phyloP scores from a whole-genome alignment of 37 sponge, comb jelly and placozoan species.

The Halisarca cf. caerulea region DNA sequence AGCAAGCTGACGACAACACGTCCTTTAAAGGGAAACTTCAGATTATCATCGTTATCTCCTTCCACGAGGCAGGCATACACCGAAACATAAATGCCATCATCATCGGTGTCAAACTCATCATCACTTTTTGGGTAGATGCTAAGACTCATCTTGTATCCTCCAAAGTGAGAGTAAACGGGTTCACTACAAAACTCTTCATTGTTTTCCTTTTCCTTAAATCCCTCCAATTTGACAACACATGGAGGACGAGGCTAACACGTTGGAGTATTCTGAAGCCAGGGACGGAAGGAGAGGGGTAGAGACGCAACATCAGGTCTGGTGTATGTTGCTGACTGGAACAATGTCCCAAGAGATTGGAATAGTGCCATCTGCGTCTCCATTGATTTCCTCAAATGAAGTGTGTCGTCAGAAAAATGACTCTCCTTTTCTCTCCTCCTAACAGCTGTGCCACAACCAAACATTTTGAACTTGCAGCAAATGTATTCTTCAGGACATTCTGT shows the following conservation, averaged over 20 bases:
- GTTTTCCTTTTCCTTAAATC: constrained; percentile 3
- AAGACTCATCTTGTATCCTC: constrained; percentile 42
- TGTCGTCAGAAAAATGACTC: neutral
- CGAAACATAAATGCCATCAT: neutral
- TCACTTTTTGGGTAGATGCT: constrained; percentile 14
- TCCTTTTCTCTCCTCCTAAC: neutral
- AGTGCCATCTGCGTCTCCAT: neutral
- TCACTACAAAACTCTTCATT: constrained; percentile 14
- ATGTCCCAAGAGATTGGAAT: too few species aligned
- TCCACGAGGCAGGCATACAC: neutral
- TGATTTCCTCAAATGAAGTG: neutral
- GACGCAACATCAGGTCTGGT: too few species aligned
- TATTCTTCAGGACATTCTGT: constrained; percentile 12
- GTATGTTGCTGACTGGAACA: too few species aligned
- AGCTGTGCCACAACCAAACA: neutral
- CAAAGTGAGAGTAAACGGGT: constrained; percentile 34
- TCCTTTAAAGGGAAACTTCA: constrained; percentile 23
- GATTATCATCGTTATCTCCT: constrained; percentile 22
- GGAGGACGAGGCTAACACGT: constrained; percentile 23
- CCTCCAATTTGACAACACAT: constrained; percentile 7
- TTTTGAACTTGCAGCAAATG: neutral
- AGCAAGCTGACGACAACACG: constrained; percentile 11
- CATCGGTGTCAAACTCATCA: too few species aligned
- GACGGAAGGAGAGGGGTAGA: neutral
- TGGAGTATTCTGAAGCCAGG: constrained; percentile 15